phyloP scores from a whole-genome alignment of 2,888 invertebrate species.

The Cataglyphis rosenhaueri region DNA sequence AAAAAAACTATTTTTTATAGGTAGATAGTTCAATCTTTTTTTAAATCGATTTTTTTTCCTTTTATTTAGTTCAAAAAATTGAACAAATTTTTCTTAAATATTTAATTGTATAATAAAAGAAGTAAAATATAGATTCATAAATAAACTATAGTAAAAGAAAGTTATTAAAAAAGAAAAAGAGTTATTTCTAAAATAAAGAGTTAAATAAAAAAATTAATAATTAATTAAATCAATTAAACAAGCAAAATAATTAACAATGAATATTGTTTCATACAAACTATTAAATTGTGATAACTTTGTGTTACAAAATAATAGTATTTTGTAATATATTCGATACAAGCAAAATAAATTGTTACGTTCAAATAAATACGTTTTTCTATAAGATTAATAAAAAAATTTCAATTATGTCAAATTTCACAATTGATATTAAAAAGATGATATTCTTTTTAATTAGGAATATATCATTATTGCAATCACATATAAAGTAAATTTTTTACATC shows the following conservation, averaged over 20 bases:
- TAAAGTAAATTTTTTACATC: background rate
- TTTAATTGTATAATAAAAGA: background rate
- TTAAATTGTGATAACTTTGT: constrained; percentile 2
- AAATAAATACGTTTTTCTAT: background rate
- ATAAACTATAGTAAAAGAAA: background rate
- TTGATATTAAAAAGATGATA: background rate
- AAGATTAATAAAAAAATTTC: background rate
- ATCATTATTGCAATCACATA: background rate
- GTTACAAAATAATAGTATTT: background rate
- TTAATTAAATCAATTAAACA: background rate
- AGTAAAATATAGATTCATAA: background rate
- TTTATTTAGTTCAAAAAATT: background rate
- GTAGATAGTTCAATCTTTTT: constrained; percentile 6
- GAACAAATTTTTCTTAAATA: constrained; percentile 1
- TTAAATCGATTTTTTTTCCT: background rate
- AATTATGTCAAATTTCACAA: background rate
- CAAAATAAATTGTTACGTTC: background rate
- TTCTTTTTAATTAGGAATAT: background rate
- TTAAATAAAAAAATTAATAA: background rate
- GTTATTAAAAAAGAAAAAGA: background rate
- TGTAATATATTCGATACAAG: background rate
- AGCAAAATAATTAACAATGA: background rate
- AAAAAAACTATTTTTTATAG: background rate
- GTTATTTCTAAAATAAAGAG: background rate
- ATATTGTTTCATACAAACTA: background rate